Evolutionary conservation across 2,113 vertebrate genomes (phyloP), one percentile per base, ranked within the genome.

Genomic region (Gambusia affinis): DNA sequence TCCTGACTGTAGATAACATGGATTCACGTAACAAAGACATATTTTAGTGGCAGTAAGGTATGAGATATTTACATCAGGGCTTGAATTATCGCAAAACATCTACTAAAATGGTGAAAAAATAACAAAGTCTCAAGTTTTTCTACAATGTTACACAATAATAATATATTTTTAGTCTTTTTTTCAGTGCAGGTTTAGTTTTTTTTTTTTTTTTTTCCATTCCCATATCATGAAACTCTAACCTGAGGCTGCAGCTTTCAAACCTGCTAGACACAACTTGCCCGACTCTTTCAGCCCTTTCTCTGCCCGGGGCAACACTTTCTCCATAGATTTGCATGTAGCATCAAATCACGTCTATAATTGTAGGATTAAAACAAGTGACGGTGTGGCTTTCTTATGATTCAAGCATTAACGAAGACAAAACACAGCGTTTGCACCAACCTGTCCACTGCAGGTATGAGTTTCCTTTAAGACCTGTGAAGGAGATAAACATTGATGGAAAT

Each of bases 181-280:
- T 57, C 10, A 57, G 51, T n/a, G 10, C n/a, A 57, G 10, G 17
- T 33, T 4, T 64, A 27, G 1, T 29, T 27, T 33, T 63, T 5
- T 29, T 61, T 80, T 51, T 61, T 73, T 27, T 27, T 27, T 27
- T 27, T 27, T 27, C 27, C 47, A 64, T 28, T 57, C 57, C 1
- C 67, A 0, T 33, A 42, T 63, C 14, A 27, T 42, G 33, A 75
- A 65, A 64, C 22, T 4, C 30, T 63, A 28, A 75, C 85, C 80
- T 4, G 73, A 80, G 81, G 76, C 82, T 65, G 64, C 72, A 28
- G 72, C 39, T 39, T 0, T 35, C 7, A 81, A 79, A 64, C 54
- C 3, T 28, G 14, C 90, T 10, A 73, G 91, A 87, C 64, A 6
- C 67, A 68, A 82, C 92, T 82, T 47, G 92, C 65, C 87, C 33